Evolutionary conservation across 1,140 invertebrate genomes (phyloP).

Genomic region (Aphaenogaster floridana): DNA sequence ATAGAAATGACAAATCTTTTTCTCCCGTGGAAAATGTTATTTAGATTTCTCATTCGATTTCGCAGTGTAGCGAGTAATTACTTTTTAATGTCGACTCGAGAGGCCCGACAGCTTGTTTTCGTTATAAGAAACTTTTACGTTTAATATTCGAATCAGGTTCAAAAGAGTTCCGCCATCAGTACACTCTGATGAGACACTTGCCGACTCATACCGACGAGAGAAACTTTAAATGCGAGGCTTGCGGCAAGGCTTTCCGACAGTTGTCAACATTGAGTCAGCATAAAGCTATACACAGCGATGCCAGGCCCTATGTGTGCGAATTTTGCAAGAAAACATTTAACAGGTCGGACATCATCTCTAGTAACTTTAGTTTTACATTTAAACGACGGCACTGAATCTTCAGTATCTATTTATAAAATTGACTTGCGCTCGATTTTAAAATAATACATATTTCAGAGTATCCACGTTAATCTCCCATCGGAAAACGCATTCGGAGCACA

Average conservation of each 20-base stretch:
- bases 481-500: slow-evolving; percentile 91
- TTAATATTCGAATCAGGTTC: slow-evolving; percentile 84
- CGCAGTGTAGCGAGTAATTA: slow-evolving; percentile 28
- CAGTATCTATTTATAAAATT: not conserved
- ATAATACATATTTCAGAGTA: slow-evolving; percentile 85
- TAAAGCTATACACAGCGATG: slow-evolving; percentile 91
- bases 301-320: slow-evolving; percentile 91
- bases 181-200: slow-evolving; percentile 93
- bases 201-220: slow-evolving; percentile 94
- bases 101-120: slow-evolving; percentile 19
- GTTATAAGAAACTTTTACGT: slow-evolving; percentile 28
- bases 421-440: not conserved
- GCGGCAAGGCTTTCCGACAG: slow-evolving; percentile 93
- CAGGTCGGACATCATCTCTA: slow-evolving; percentile 80
- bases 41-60: slow-evolving; percentile 38
- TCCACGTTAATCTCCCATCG: slow-evolving; percentile 92
- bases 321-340: slow-evolving; percentile 93
- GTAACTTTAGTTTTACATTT: not conserved
- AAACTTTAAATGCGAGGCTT: slow-evolving; percentile 93
- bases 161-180: slow-evolving; percentile 92
- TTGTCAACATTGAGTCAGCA: slow-evolving; percentile 92
- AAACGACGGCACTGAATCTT: not conserved
- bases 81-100: slow-evolving; percentile 31
- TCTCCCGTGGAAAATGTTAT: slow-evolving; percentile 6
- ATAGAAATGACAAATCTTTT: slow-evolving; percentile 3